These are phyloP conservation scores for Drymonia ruficornis DNA, from an alignment of 2,888 invertebrate genomes.

Conservation along the genomic window DNA sequence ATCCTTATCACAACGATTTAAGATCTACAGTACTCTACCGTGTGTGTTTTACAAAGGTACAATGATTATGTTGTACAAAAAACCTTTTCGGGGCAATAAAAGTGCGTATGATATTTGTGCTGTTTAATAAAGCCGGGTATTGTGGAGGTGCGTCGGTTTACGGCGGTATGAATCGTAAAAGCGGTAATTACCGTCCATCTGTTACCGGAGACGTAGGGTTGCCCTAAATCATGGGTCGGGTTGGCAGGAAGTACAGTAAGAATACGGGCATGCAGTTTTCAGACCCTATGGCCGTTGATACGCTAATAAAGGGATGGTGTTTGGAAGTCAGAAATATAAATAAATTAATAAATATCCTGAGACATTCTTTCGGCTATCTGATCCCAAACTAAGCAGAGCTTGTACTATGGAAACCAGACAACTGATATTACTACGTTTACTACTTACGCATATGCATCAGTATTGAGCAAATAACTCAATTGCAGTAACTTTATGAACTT, in stretches of 20 bases:
- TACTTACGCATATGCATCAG: too few relatives aligned
- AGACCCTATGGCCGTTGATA: too few relatives aligned
- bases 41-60: constrained; percentile 6
- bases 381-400: too few relatives aligned
- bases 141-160: constrained; percentile 39
- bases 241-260: background rate
- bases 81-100: constrained; percentile 42
- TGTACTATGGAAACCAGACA: too few relatives aligned
- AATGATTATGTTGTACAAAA: constrained; percentile 22
- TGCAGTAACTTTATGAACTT: too few relatives aligned
- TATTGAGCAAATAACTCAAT: too few relatives aligned
- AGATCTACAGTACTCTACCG: constrained; percentile 6
- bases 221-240: background rate
- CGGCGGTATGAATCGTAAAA: constrained; percentile 36
- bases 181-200: constrained; percentile 40
- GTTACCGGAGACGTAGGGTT: constrained; percentile 28
- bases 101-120: constrained; percentile 45
- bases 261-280: background rate
- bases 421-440: too few relatives aligned
- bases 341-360: too few relatives aligned
- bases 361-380: too few relatives aligned
- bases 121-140: constrained; percentile 53
- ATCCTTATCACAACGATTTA: fast-evolving
- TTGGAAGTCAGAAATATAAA: too few relatives aligned
- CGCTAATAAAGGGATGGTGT: too few relatives aligned